Evolutionary conservation across 1,140 invertebrate genomes (phyloP).

Genomic region (Neotoxoptera formosana): DNA sequence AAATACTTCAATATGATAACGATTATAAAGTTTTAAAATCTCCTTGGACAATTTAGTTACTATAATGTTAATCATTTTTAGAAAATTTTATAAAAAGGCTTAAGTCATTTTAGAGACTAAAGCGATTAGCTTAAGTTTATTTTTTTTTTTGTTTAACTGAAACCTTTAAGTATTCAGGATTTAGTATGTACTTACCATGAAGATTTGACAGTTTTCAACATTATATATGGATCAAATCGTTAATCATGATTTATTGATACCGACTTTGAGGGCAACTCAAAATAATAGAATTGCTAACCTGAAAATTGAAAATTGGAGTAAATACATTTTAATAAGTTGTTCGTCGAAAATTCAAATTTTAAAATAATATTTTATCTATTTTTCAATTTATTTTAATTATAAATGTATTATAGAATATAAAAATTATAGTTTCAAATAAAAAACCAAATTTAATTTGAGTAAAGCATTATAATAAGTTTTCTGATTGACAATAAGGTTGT

Average conservation of each 20-base stretch:
- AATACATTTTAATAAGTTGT: background rate
- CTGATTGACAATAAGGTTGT: background rate
- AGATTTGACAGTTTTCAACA: background rate
- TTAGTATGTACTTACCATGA: background rate
- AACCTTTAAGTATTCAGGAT: background rate
- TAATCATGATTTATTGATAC: background rate
- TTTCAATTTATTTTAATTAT: background rate
- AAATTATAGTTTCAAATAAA: background rate
- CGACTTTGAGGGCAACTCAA: background rate
- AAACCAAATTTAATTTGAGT: background rate
- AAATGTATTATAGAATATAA: background rate
- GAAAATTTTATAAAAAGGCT: background rate
- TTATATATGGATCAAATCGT: background rate
- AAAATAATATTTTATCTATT: background rate
- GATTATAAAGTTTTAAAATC: slow-evolving; percentile 31
- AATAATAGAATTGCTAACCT: no score
- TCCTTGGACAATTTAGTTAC: background rate
- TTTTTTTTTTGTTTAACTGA: background rate
- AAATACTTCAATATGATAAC: background rate
- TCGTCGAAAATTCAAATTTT: background rate
- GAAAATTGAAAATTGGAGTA: background rate
- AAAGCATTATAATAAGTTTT: no score
- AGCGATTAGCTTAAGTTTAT: background rate
- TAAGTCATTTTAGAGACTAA: background rate
- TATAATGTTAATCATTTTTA: background rate